Evolutionary conservation across 2,797 vertebrate genomes (phyloP).

Genomic region (Mormyrops boulengeri): DNA sequence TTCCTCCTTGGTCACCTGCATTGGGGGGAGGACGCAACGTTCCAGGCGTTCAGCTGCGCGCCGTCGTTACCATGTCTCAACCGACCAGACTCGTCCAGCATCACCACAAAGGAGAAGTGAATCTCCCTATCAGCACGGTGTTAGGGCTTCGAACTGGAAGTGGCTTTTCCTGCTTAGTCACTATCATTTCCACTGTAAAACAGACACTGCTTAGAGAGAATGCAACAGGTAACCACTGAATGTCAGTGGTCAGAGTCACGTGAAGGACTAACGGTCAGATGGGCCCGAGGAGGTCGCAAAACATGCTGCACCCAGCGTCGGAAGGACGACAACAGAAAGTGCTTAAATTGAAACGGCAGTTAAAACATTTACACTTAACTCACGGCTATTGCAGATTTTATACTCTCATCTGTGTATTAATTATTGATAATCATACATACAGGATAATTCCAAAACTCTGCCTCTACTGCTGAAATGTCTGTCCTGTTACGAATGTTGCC

Average conservation of each 20-base stretch:
- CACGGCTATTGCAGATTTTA: neutral
- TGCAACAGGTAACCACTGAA: neutral
- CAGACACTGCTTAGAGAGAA: neutral
- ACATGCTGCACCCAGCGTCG: neutral
- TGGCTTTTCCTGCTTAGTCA: constrained; percentile 5
- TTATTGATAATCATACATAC: neutral
- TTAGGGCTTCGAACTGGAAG: neutral
- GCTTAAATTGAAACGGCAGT: neutral
- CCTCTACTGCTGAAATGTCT: neutral
- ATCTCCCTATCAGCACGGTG: neutral
- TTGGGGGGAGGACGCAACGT: neutral
- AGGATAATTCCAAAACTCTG: neutral
- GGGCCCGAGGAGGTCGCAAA: neutral
- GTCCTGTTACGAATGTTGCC: neutral
- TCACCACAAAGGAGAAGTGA: constrained; percentile 4
- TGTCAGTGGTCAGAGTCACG: neutral
- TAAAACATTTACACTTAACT: neutral
- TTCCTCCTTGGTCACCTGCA: constrained; percentile 16
- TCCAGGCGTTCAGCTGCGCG: neutral
- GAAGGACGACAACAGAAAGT: neutral
- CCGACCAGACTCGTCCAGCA: neutral
- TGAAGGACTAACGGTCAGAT: neutral
- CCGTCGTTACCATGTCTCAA: neutral
- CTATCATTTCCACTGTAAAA: neutral
- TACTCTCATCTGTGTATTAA: neutral